These are phyloP conservation scores for Ibycter americanus DNA, from an alignment of 2,797 vertebrate genomes.

Conservation along the genomic window DNA sequence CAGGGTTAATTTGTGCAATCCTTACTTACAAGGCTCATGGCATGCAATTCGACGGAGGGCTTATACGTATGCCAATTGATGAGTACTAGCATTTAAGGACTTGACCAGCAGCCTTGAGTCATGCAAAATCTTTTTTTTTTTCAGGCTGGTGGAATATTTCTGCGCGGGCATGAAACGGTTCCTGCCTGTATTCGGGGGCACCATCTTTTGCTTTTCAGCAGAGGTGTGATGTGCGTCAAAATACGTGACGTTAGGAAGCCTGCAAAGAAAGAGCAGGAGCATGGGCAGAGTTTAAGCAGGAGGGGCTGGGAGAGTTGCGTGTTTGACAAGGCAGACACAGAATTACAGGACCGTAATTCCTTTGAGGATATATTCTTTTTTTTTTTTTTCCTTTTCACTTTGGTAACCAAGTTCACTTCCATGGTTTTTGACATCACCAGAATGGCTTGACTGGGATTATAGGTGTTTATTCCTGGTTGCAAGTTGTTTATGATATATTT, in stretches of 20 bases:
- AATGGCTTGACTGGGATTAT: conserved; percentile 54
- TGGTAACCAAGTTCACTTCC: not conserved
- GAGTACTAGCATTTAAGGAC: not conserved
- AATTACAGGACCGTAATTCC: not conserved
- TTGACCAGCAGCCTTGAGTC: conserved; percentile 7
- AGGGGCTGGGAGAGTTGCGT: not conserved
- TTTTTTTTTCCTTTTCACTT: not conserved
- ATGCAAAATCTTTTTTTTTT: not conserved
- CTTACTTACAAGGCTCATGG: conserved; percentile 8
- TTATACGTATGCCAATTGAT: conserved; percentile 8
- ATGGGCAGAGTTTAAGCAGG: not conserved
- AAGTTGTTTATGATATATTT: conserved; percentile 73
- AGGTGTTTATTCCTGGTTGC: conserved; percentile 66
- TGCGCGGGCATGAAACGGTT: accelerated
- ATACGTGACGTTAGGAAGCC: not conserved
- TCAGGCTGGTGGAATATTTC: accelerated
- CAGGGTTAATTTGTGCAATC: conserved; percentile 35
- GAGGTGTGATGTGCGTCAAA: not conserved
- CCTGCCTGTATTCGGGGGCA: not conserved
- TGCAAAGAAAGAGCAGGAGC: not conserved
- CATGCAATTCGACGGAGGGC: not conserved
- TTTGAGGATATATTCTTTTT: not conserved
- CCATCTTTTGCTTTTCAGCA: not conserved
- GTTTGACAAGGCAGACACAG: not conserved
- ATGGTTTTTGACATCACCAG: conserved; percentile 49